Base-by-base conservation (phyloP, 1,140 invertebrate species). In the Drosophila suzukii region DNA sequence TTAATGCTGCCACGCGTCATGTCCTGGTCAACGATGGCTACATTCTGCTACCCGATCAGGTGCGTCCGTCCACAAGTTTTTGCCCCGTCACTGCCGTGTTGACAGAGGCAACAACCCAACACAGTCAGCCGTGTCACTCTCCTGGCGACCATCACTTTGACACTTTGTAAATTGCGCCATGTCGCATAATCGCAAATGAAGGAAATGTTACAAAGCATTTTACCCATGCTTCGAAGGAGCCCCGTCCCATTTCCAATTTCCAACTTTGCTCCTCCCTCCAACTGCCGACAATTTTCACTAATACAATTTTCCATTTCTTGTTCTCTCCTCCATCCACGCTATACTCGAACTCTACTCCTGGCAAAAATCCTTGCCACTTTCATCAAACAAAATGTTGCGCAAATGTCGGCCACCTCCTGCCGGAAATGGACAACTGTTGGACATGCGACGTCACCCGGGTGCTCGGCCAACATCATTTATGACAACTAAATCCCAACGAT, bases 1-100 rank as follows among this genome's bases (percentile, higher is more conserved):
- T 98, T 75, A 97, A 97, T 88, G 94, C 94, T 1, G 96, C 96
- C 6, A 95, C 97, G 4, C 94, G 96, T 73, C 93, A 94, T 54
- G 93, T 94, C 0, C 92, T 98, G 2, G 78, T 93, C 27, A 93
- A 95, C 38, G 94, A 96, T 54, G 94, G 94, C n/a, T 97, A 96
- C 78, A 94, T 96, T 30, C 71, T 97, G n/a, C 86, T 97, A 38
- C 92, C 95, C 6, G 94, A 96, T 75, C 97, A 98, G 94, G 96
- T 97, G 71, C 55, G 79, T 63, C 15, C 70, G 17, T n/a, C n/a
- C 13, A 13, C n/a, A 27, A 24, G 34, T 50, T 68, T 84, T 43
- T 65, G 78, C 61, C 24, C 36, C 50, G 78, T 81, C 82, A 85
- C 77, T 62, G 57, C 65, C 47, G 44, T 44, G 75, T 73, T 83